phyloP scores from a whole-genome alignment of 1,140 invertebrate species.

The Nylanderia fulva region DNA sequence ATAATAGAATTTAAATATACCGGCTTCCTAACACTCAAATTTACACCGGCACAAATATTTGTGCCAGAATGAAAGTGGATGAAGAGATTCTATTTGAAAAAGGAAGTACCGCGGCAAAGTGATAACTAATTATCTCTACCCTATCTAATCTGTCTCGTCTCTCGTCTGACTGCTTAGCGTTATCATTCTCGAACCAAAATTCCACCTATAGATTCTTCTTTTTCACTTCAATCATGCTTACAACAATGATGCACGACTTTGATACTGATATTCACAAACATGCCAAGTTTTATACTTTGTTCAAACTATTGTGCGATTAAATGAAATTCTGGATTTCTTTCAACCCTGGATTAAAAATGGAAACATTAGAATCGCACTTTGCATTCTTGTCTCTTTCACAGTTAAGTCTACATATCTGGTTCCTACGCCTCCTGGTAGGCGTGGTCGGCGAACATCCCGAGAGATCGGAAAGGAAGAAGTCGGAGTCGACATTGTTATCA shows the following conservation, averaged over 20 bases:
- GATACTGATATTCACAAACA: background rate
- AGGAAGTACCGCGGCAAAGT: background rate
- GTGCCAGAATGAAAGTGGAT: background rate
- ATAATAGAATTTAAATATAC: background rate
- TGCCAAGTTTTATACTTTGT: background rate
- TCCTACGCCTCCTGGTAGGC: conserved; percentile 29
- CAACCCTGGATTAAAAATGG: background rate
- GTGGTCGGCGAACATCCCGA: conserved; percentile 76
- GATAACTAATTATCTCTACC: background rate
- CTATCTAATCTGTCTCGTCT: too few species aligned
- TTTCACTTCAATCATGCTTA: background rate
- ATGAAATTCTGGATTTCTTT: background rate
- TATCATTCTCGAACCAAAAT: background rate
- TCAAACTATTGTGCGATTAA: background rate
- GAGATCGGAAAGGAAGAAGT: conserved; percentile 67
- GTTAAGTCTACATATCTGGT: conserved; percentile 15
- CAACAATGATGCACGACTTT: background rate
- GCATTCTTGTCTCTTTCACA: conserved; percentile 12
- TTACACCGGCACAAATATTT: background rate
- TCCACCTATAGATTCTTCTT: background rate
- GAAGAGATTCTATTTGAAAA: background rate
- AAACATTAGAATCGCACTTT: background rate
- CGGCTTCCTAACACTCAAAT: background rate
- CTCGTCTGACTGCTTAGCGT: background rate
- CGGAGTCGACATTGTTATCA: conserved; percentile 61